Evolutionary conservation across 2,888 invertebrate genomes (phyloP).

Genomic region (Ephialtes manifestator): DNA sequence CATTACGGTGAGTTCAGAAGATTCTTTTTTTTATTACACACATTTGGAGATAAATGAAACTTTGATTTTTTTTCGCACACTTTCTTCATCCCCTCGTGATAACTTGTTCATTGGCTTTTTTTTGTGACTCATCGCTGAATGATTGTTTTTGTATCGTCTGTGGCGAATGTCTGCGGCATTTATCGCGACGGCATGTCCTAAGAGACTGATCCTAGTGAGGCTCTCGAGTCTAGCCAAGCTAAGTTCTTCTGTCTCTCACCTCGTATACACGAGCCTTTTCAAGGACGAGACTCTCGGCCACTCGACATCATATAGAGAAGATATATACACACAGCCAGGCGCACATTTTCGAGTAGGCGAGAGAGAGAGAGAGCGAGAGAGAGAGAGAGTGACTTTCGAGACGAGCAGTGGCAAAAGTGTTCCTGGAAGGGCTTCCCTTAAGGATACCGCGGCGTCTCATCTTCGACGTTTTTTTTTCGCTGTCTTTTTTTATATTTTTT

Average conservation of each 20-base stretch:
- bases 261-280: slow-evolving; percentile 23
- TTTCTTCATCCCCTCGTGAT: neutral
- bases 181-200: slow-evolving; percentile 8
- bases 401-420: slow-evolving; percentile 42
- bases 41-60: neutral
- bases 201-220: slow-evolving; percentile 6
- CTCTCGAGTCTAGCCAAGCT: slow-evolving; percentile 2
- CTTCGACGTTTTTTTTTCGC: slow-evolving; percentile 32
- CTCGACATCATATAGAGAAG: slow-evolving; percentile 16
- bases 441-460: slow-evolving; percentile 46
- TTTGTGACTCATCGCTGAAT: neutral
- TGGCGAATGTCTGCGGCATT: neutral
- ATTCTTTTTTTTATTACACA: neutral
- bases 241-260: slow-evolving; percentile 22
- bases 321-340: slow-evolving; percentile 3
- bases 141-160: neutral
- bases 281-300: slow-evolving; percentile 40
- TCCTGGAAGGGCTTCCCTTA: slow-evolving; percentile 61
- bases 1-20: slow-evolving; percentile 82
- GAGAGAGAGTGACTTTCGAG: slow-evolving; percentile 45
- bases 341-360: slow-evolving; percentile 42
- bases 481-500: slow-evolving; percentile 13
- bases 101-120: slow-evolving; percentile 11
- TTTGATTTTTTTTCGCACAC: slow-evolving; percentile 1
- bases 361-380: slow-evolving; percentile 22